A percentile compares a stretch with the other conserved stretches of the same genome.
phyloP scores from a whole-genome alignment of 2,797 vertebrate species.

The Gymnoscopelus braueri region DNA sequence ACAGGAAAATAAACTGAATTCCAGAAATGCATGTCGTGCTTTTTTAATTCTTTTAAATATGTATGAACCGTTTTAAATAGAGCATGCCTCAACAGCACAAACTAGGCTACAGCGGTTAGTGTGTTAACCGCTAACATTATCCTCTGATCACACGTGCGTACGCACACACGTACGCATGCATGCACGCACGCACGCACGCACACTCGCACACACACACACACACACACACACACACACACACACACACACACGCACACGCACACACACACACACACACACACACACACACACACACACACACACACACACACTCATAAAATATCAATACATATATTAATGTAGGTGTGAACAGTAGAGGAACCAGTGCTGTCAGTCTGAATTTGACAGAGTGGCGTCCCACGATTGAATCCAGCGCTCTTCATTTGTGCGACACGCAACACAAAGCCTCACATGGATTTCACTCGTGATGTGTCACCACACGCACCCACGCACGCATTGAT shows the following conservation, averaged over 20 bases:
- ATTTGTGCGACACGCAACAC: slow-evolving; percentile 36
- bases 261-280: too few species aligned
- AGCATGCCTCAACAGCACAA: slow-evolving; percentile 4
- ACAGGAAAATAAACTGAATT: neutral
- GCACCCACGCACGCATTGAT: slow-evolving; percentile 19
- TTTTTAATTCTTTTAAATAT: neutral
- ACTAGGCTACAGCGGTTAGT: slow-evolving; percentile 12
- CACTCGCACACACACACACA: too few species aligned
- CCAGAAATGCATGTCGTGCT: neutral
- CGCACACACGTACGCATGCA: neutral
- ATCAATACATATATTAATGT: slow-evolving; percentile 12
- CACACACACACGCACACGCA: too few species aligned
- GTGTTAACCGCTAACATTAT: slow-evolving; percentile 17
- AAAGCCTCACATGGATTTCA: slow-evolving; percentile 50
- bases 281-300: too few species aligned
- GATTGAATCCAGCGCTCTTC: slow-evolving; percentile 37
- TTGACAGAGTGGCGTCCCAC: slow-evolving; percentile 40
- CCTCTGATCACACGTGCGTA: slow-evolving; percentile 9
- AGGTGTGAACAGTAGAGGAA: slow-evolving; percentile 7
- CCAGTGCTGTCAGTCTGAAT: slow-evolving; percentile 32
- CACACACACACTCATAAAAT: too few species aligned
- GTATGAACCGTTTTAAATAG: slow-evolving; percentile 9
- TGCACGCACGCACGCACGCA: neutral
- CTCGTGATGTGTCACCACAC: slow-evolving; percentile 16
- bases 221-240: too few species aligned